Base-by-base conservation (phyloP, 2,113 vertebrate species). In the Osmerus eperlanus region DNA sequence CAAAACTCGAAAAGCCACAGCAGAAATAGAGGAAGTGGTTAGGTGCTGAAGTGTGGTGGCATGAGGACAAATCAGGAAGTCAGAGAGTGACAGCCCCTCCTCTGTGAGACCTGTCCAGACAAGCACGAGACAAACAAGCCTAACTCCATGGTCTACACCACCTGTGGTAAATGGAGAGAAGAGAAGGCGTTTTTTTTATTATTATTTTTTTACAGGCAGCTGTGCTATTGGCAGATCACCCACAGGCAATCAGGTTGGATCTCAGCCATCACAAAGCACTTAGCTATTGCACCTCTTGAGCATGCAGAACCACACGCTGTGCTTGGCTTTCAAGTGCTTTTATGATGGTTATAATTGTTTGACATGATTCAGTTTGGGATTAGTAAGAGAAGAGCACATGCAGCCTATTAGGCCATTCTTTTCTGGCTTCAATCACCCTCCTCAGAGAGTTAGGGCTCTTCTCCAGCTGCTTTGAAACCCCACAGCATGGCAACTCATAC, bases 1-100 rank as follows among this genome's bases (percentile, higher is more conserved):
- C 25, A 32, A 29, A 54, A 36, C 9, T 28, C n/a, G 21, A 11
- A 0, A 15, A 78, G 61, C 78, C 76, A 28, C 66, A 23, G 7
- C 11, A 47, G 41, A 47, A 11, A 28, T 18, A 51, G 11, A 67
- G 36, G 83, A 87, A 83, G 83, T 83, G 75, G 73, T 13, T 18
- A 0, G 67, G 72, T 76, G 36, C 68, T 65, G 74, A 84, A 86
- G 78, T 13, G 41, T 23, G 18, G 9, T 51, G 64, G 9, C 16
- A n/a, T 47, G 64, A n/a, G 15, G 18, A 47, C 19, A 12, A 7
- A 19, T 14, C 41, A 51, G 32, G 21, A 23, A 60, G n/a, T 29
- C n/a, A 23, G 19, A 85, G 81, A 84, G 88, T 71, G 55, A 72
- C 68, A 66, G 72, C 55, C 59, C 8, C 29, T 77, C 70, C 68